Evolutionary conservation across 2,113 vertebrate genomes (phyloP).

Genomic region (Chloropsis cyanopogon): DNA sequence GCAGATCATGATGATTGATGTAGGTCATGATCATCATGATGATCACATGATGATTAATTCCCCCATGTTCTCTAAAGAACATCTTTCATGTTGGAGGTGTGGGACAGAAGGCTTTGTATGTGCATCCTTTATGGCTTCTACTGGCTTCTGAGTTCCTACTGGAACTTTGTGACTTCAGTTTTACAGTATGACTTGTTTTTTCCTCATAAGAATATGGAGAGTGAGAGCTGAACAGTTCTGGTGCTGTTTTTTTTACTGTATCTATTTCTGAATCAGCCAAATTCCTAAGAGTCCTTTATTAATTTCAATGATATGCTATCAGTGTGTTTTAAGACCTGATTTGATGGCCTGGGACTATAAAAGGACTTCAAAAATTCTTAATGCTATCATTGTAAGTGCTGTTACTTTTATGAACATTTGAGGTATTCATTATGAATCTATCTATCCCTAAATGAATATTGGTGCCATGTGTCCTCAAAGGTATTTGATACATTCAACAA

Average conservation of each 20-base stretch:
- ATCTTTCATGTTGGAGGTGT: not conserved
- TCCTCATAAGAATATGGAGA: not conserved
- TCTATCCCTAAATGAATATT: not conserved
- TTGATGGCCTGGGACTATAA: not conserved
- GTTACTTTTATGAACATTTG: not conserved
- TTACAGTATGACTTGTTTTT: not conserved
- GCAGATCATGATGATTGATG: not conserved
- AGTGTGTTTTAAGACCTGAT: not conserved
- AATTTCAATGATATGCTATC: not conserved
- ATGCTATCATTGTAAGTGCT: not conserved
- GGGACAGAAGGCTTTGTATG: not conserved
- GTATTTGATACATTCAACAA: not conserved
- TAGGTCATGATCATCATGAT: too few relatives aligned
- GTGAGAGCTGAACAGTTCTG: not conserved
- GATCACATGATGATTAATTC: not conserved
- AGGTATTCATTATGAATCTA: not conserved
- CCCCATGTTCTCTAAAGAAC: not conserved
- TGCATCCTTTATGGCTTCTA: not conserved
- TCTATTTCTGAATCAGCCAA: not conserved
- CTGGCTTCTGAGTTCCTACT: not conserved
- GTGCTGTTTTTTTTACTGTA: not conserved
- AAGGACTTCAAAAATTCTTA: not conserved
- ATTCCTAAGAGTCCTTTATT: not conserved
- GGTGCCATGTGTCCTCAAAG: not conserved
- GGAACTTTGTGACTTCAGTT: not conserved